A percentile compares a stretch with the other conserved stretches of the same genome.
These are phyloP conservation scores for Dendronephthya gigantea DNA, from an alignment of 64 coral and sea anemone genomes.

Conservation along the genomic window DNA sequence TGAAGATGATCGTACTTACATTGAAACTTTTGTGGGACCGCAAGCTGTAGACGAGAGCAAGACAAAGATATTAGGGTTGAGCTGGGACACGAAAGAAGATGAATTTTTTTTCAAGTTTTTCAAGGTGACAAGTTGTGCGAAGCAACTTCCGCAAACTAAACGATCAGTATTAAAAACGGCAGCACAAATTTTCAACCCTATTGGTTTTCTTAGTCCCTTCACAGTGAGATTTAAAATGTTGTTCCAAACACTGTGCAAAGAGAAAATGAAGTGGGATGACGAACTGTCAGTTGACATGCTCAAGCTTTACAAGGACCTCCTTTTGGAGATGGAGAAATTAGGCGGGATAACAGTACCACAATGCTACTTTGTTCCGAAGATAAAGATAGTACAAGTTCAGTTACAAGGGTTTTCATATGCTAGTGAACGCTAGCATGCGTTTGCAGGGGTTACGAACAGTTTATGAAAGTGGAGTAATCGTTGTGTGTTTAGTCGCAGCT, in stretches of 20 bases:
- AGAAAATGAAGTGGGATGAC: not conserved
- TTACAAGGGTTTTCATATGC: too few relatives aligned
- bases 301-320: not conserved
- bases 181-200: not conserved
- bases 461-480: not conserved
- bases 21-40: not conserved
- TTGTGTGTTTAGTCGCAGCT: slow-evolving; percentile 17
- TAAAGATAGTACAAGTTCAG: too few relatives aligned
- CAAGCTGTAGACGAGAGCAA: not conserved
- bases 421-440: too few relatives aligned
- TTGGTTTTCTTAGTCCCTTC: not conserved
- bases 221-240: slow-evolving; percentile 5
- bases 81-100: not conserved
- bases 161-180: not conserved
- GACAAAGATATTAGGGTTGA: not conserved
- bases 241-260: not conserved
- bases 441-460: too few relatives aligned
- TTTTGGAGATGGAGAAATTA: not conserved
- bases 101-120: not conserved
- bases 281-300: not conserved
- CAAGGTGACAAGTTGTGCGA: not conserved
- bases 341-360: slow-evolving; percentile 3
- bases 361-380: too few relatives aligned
- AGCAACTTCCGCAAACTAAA: not conserved
- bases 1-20: not conserved